These are phyloP conservation scores for Electrona antarctica DNA, from an alignment of 2,113 vertebrate species.

Conservation along the genomic window DNA sequence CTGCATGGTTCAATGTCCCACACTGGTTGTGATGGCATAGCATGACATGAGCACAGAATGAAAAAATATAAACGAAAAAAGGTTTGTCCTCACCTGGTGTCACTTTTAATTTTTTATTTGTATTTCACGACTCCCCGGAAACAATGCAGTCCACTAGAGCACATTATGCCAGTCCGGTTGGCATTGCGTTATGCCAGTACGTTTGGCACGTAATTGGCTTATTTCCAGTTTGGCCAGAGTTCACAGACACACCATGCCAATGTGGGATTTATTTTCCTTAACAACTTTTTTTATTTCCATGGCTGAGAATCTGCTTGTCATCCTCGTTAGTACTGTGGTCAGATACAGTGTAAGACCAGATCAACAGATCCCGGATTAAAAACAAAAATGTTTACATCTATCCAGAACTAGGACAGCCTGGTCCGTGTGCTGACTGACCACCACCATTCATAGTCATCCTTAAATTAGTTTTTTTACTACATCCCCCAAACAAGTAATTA, in stretches of 20 bases:
- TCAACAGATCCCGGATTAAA: constrained; percentile 50
- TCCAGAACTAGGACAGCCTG: constrained; percentile 2
- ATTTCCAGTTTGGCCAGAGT: constrained; percentile 44
- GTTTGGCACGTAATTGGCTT: constrained; percentile 49
- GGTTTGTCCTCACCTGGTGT: constrained; percentile 18
- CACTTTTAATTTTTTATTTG: not conserved
- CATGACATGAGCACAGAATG: constrained; percentile 14
- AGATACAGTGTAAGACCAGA: constrained; percentile 33
- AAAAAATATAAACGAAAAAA: not conserved
- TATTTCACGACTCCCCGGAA: constrained; percentile 8
- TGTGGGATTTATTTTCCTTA: not conserved
- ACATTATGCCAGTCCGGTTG: constrained; percentile 23
- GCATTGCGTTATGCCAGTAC: constrained; percentile 18
- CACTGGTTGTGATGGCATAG: constrained; percentile 7
- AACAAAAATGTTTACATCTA: not conserved
- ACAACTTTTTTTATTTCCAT: constrained; percentile 12
- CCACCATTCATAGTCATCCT: too few species aligned
- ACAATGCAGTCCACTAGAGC: constrained; percentile 24
- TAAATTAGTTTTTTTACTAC: too few species aligned
- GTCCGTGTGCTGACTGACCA: not conserved
- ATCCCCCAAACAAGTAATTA: too few species aligned
- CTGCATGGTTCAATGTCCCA: constrained; percentile 1
- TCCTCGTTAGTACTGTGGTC: constrained; percentile 5
- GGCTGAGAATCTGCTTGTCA: constrained; percentile 33
- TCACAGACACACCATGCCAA: constrained; percentile 12